These are phyloP conservation scores for Heliconius cydno DNA, from an alignment of 2,888 invertebrate species.

Conservation along the genomic window DNA sequence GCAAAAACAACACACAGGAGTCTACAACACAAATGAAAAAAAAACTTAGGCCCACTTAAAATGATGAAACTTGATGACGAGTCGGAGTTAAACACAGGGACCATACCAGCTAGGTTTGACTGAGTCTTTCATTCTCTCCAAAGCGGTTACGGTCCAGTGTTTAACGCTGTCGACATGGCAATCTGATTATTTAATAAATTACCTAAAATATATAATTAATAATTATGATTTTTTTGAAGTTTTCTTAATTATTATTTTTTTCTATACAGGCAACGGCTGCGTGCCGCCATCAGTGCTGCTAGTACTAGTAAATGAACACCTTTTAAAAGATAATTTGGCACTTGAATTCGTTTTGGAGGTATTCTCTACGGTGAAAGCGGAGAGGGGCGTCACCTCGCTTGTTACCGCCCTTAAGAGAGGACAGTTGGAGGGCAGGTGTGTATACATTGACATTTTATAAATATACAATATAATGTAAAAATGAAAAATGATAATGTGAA, in stretches of 20 bases:
- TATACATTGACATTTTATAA: neutral
- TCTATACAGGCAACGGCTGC: conserved; percentile 90
- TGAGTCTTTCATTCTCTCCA: conserved; percentile 67
- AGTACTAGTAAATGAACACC: conserved; percentile 95
- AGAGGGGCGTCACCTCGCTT: conserved; percentile 93
- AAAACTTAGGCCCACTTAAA: neutral
- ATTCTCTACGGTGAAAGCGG: conserved; percentile 94
- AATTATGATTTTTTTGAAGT: neutral
- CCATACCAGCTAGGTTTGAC: conserved; percentile 52
- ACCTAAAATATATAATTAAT: neutral
- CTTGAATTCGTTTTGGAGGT: conserved; percentile 97
- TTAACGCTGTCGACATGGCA: neutral
- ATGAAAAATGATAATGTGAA: too few species aligned
- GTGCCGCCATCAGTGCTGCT: conserved; percentile 94
- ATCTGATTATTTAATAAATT: neutral
- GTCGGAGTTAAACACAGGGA: conserved; percentile 65
- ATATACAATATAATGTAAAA: too few species aligned
- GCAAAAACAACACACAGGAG: too few species aligned
- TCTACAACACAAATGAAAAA: too few species aligned
- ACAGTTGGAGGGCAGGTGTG: conserved; percentile 88
- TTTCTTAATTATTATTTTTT: neutral
- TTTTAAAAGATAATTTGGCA: conserved; percentile 96
- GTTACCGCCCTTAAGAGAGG: conserved; percentile 94
- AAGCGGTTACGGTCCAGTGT: conserved; percentile 41
- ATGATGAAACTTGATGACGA: conserved; percentile 84